Conservation (phyloP, 2,797 vertebrate genomes). For the Peromyscus nudipes region DNA sequence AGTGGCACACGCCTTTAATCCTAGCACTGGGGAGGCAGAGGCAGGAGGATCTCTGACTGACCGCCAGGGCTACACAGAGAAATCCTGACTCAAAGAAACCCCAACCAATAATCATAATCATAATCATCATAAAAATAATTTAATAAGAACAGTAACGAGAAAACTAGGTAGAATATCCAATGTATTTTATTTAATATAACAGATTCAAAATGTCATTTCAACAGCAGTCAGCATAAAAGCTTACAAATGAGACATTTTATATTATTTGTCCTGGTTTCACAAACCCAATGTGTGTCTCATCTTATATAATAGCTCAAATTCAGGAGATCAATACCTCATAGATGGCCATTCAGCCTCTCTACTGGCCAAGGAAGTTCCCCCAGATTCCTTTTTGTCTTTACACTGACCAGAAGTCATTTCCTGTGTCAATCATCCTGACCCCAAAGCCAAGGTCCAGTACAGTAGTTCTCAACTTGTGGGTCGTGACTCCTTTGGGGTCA, state of each 20-base stretch:
- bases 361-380: not conserved
- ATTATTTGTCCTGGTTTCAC: not conserved
- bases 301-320: not conserved
- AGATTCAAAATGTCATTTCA: not conserved
- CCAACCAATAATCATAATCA: not conserved
- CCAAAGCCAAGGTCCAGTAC: not conserved
- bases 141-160: not conserved
- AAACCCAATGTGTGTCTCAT: not conserved
- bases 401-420: not conserved
- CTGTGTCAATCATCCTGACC: not conserved
- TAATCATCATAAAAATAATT: not conserved
- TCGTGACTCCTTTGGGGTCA: not conserved
- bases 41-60: not conserved
- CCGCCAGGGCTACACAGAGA: not conserved
- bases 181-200: constrained; percentile 4
- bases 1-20: not conserved
- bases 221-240: not conserved
- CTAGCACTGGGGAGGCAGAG: no score
- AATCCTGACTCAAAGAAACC: not conserved
- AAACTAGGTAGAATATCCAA: not conserved
- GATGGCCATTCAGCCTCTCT: not conserved
- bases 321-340: not conserved
- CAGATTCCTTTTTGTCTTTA: not conserved
- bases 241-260: not conserved
- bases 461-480: not conserved